phyloP scores from a whole-genome alignment of 2,113 vertebrate species.

The Tapirus terrestris region DNA sequence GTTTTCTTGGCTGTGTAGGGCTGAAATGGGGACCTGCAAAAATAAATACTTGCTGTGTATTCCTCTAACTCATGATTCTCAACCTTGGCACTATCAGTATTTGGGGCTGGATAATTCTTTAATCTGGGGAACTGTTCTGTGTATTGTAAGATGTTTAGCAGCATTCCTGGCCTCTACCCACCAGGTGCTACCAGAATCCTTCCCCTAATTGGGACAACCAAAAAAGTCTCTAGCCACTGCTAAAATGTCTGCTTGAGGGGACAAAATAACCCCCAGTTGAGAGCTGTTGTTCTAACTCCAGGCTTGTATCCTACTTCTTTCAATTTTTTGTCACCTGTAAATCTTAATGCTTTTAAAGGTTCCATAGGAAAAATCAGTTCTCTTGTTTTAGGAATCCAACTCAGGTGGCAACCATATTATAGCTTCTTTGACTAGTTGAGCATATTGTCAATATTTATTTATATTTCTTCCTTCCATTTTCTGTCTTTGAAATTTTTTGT shows the following conservation, averaged over 20 bases:
- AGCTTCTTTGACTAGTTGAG: background rate
- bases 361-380: background rate
- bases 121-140: background rate
- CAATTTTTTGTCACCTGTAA: background rate
- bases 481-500: background rate
- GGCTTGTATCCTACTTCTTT: background rate
- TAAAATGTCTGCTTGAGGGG: background rate
- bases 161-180: background rate
- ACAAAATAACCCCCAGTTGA: rapidly evolving
- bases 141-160: background rate
- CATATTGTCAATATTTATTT: background rate
- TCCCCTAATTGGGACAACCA: rapidly evolving
- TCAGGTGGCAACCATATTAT: background rate
- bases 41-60: background rate
- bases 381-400: background rate
- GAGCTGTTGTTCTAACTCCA: background rate
- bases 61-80: background rate
- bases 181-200: background rate
- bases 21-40: background rate
- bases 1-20: background rate
- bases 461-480: background rate
- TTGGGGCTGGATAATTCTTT: background rate
- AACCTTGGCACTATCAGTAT: background rate
- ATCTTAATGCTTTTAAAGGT: background rate
- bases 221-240: background rate